Evolutionary conservation across 2,113 vertebrate genomes (phyloP), one percentile per base, ranked within the genome.

Genomic region (Strigops habroptila): DNA sequence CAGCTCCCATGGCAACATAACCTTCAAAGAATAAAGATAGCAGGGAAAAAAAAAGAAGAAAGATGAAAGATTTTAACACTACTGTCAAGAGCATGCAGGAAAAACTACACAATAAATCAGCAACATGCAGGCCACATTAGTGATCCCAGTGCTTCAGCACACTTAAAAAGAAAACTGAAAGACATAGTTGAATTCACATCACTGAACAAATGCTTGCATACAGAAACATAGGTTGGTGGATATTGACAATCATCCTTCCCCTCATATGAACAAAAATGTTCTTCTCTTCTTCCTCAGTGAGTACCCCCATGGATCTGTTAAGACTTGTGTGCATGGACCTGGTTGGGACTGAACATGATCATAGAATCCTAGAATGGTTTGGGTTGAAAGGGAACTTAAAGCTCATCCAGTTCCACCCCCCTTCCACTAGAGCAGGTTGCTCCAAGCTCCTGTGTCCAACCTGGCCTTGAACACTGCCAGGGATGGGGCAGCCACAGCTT

Each of bases 1-100:
- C 99, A 64, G 99, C 99, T 97, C 99, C 99, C 99, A 99, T 99
- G 44, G 99, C 99, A 98, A 99, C 99, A 91, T 99, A 99, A 99
- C 99, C 99, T 99, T 68, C 19, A 68, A 63, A 70, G 95, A 95
- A 87, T 3, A 94, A 53, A 86, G 63, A 91, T 5, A 94, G 73
- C 31, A 31, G 53, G 3, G 6, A 22, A 13, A 27, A 18, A 44
- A 14, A 25, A 13, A 33, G 37, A 44, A 0, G 2, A 17, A 23
- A n/a, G 14, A 53, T 9, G 27, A 21, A 53, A 70, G 51, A 24
- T 43, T 79, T 87, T 57, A 91, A 37, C 3, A 35, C 2, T 2
- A 57, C 35, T 9, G 44, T 33, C 25, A n/a, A 18, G 17, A 81
- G 44, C 41, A 8, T 0, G 7, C 24, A 60, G 48, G 83, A 64